Evolutionary conservation across 2,113 vertebrate genomes (phyloP).

Genomic region (Platysteira castanea): DNA sequence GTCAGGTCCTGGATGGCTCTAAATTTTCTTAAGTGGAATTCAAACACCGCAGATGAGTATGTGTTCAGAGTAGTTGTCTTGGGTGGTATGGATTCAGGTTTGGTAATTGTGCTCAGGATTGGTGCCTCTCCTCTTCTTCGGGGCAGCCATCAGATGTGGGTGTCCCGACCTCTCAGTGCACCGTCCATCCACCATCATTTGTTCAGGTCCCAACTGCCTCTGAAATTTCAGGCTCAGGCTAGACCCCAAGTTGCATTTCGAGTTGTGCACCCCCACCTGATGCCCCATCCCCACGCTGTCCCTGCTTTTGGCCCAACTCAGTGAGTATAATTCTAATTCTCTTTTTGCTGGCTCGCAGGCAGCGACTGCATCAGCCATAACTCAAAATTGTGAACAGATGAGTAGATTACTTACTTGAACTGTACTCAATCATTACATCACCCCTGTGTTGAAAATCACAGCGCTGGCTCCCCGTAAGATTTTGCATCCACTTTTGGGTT

Average conservation of each 20-base stretch:
- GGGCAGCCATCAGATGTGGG: background rate
- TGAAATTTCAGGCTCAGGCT: background rate
- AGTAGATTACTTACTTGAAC: conserved; percentile 62
- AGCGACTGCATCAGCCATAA: conserved; percentile 46
- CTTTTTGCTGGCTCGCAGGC: conserved; percentile 41
- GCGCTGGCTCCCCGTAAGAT: conserved; percentile 44
- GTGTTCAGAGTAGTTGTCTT: background rate
- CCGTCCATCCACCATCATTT: background rate
- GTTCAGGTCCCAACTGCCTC: background rate
- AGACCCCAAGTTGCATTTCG: background rate
- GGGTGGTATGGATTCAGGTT: background rate
- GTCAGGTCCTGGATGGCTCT: conserved; percentile 41
- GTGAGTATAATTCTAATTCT: background rate
- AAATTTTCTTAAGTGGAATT: conserved; percentile 63
- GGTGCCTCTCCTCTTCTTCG: background rate
- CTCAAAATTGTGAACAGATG: conserved; percentile 68
- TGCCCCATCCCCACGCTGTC: background rate
- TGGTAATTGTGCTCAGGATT: background rate
- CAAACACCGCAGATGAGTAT: conserved; percentile 11
- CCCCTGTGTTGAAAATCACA: conserved; percentile 41
- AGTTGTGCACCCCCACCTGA: background rate
- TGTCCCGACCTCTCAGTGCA: too few species aligned
- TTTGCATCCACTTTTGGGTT: conserved; percentile 62
- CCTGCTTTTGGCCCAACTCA: conserved; percentile 17
- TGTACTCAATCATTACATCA: conserved; percentile 69